phyloP scores from a whole-genome alignment of 2,113 vertebrate genomes.

The Pollachius pollachius region DNA sequence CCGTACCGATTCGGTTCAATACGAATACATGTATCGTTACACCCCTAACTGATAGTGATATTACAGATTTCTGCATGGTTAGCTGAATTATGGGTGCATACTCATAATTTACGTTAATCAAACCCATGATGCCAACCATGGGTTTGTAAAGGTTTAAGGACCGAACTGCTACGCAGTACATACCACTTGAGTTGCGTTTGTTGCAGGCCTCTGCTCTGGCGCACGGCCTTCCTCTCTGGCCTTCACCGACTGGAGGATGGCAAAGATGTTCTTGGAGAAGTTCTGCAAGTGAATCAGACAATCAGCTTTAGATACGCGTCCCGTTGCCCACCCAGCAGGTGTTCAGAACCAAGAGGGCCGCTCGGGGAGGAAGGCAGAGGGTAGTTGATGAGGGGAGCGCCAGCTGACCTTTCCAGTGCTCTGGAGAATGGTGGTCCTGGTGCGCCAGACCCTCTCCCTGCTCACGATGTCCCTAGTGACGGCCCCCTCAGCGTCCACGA shows the following conservation, averaged over 20 bases:
- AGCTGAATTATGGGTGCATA: too few relatives aligned
- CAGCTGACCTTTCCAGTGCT: constrained; percentile 92
- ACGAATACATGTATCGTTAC: too few relatives aligned
- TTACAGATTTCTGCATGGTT: too few relatives aligned
- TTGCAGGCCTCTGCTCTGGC: constrained; percentile 91
- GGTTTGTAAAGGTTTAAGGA: too few relatives aligned
- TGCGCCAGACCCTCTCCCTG: constrained; percentile 96
- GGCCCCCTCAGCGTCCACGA: constrained; percentile 96
- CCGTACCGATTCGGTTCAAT: too few relatives aligned
- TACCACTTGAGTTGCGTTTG: constrained; percentile 88
- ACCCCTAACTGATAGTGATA: too few relatives aligned
- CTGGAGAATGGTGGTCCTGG: constrained; percentile 95
- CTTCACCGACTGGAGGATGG: constrained; percentile 98
- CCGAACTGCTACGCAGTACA: too few relatives aligned
- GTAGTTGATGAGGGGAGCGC: neutral
- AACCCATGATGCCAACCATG: too few relatives aligned
- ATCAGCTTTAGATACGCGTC: too few relatives aligned
- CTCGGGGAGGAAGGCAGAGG: neutral
- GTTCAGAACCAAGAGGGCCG: neutral
- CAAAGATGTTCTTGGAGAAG: constrained; percentile 99
- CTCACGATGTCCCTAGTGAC: constrained; percentile 98
- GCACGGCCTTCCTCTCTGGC: constrained; percentile 96
- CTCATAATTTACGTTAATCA: too few relatives aligned
- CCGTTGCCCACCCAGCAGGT: neutral
- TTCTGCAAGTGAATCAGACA: constrained; percentile 71